Evolutionary conservation across 1,140 invertebrate species (phyloP).

Genomic region (Drosophila tropicalis): DNA sequence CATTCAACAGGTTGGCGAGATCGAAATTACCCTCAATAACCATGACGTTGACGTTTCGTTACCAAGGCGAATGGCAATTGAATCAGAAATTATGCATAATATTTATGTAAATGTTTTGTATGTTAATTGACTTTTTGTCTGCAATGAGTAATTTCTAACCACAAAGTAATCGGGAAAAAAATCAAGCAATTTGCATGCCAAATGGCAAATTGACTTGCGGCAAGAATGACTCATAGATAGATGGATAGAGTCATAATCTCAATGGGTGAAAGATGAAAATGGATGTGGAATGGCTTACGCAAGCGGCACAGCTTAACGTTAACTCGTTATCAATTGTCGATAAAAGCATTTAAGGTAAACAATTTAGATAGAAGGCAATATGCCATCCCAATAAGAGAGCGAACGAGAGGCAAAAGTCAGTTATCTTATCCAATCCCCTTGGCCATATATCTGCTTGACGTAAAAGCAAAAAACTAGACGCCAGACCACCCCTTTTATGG

Average conservation of each 20-base stretch:
- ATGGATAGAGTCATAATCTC: conserved; percentile 46
- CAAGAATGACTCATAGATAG: conserved; percentile 48
- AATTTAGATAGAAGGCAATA: conserved; percentile 4
- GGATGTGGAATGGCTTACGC: conserved; percentile 55
- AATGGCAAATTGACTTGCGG: conserved; percentile 30
- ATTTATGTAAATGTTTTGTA: conserved; percentile 10
- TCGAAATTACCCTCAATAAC: conserved; percentile 8
- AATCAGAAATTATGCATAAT: conserved; percentile 38
- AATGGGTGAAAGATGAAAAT: conserved; percentile 23
- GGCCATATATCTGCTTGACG: not conserved
- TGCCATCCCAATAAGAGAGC: not conserved
- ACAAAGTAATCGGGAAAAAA: conserved; percentile 27
- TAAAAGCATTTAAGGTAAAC: conserved; percentile 56
- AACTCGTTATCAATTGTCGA: conserved; percentile 61
- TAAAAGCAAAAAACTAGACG: conserved; percentile 5
- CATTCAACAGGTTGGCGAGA: conserved; percentile 1
- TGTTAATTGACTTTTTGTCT: conserved; percentile 23
- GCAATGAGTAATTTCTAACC: conserved; percentile 45
- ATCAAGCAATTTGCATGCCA: conserved; percentile 62
- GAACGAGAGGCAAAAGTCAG: conserved; percentile 18
- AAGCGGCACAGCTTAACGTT: conserved; percentile 26
- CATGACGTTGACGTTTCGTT: conserved; percentile 22
- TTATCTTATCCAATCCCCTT: conserved; percentile 60
- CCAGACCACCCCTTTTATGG: conserved; percentile 59
- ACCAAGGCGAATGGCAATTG: conserved; percentile 10